phyloP scores from a whole-genome alignment of 92 coral and sea anemone species.

The Porites divaricata region DNA sequence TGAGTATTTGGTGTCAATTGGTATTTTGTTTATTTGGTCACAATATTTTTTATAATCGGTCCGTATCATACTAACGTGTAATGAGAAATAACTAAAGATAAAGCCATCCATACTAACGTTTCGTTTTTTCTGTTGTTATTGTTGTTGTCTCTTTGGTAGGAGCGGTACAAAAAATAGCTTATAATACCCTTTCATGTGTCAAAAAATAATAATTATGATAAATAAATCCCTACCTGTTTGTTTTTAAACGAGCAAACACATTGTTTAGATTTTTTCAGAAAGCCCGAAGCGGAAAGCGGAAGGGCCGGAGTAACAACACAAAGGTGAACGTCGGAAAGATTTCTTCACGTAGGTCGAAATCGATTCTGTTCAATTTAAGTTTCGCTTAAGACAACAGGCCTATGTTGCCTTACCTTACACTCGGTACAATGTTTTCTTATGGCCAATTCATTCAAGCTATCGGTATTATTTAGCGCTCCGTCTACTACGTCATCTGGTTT shows the following conservation, averaged over 20 bases:
- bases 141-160: too few species aligned
- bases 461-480: not conserved
- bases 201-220: too few species aligned
- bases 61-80: too few species aligned
- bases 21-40: not conserved
- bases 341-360: slow-evolving; percentile 14
- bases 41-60: not conserved
- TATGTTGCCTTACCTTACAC: not conserved
- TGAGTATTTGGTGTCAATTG: slow-evolving; percentile 11
- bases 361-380: not conserved
- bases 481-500: slow-evolving; percentile 1
- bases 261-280: slow-evolving; percentile 31
- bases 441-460: not conserved
- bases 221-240: not conserved
- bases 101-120: too few species aligned
- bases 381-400: not conserved
- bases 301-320: not conserved
- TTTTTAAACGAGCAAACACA: slow-evolving; percentile 12
- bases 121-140: too few species aligned
- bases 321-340: slow-evolving; percentile 23
- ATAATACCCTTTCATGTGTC: too few species aligned
- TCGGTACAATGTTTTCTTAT: not conserved
- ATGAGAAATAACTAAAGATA: too few species aligned
- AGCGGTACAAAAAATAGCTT: too few species aligned
- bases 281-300: slow-evolving; percentile 28